Conservation (phyloP, 2,888 invertebrate species). For the Pheosia gnoma region DNA sequence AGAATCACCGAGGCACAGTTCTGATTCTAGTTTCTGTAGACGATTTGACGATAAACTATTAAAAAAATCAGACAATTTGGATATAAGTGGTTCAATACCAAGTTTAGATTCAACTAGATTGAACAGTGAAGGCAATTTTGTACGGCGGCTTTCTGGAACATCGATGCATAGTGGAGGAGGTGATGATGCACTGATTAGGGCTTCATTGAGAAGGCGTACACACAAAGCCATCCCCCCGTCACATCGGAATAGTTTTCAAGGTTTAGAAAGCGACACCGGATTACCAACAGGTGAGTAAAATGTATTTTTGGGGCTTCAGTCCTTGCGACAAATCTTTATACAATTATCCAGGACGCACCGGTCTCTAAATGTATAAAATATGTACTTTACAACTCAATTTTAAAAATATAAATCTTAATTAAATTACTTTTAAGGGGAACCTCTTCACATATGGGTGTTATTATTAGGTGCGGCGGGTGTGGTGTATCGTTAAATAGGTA, state of each 20-base stretch:
- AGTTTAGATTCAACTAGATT: slow-evolving; percentile 72
- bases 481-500: too few species aligned
- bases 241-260: slow-evolving; percentile 86
- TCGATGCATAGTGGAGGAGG: slow-evolving; percentile 82
- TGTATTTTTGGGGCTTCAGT: too few species aligned
- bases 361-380: too few species aligned
- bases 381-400: too few species aligned
- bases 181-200: slow-evolving; percentile 84
- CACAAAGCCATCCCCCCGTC: slow-evolving; percentile 76
- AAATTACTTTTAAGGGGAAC: too few species aligned
- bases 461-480: too few species aligned
- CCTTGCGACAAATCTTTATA: too few species aligned
- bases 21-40: slow-evolving; percentile 71
- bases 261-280: slow-evolving; percentile 74
- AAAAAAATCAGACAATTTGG: slow-evolving; percentile 73
- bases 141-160: slow-evolving; percentile 72
- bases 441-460: too few species aligned
- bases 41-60: slow-evolving; percentile 73
- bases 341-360: too few species aligned
- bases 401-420: too few species aligned
- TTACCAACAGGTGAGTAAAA: slow-evolving; percentile 65
- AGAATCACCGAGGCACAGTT: slow-evolving; percentile 78
- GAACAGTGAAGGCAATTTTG: slow-evolving; percentile 69
- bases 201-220: slow-evolving; percentile 84
- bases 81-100: slow-evolving; percentile 70